Percentiles rank a stretch among this genome's conserved stretches.
Evolutionary conservation across 2,888 invertebrate species (phyloP).

Genomic region (Cheilosia impressa): DNA sequence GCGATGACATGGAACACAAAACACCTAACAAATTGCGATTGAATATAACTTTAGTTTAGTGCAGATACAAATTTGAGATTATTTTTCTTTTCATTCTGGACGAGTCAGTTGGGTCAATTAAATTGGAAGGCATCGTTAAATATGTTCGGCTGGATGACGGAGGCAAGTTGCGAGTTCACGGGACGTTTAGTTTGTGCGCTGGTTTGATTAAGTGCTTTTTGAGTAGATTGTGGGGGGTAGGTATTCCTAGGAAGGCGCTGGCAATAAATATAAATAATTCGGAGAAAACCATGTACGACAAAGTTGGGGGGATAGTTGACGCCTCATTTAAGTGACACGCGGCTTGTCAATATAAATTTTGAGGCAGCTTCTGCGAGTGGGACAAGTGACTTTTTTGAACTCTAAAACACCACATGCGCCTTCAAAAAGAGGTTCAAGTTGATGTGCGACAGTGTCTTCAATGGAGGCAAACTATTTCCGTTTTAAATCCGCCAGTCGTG

Average conservation of each 20-base stretch:
- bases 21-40: conserved; percentile 51
- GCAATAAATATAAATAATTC: background rate
- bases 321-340: too few relatives aligned
- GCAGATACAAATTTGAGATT: conserved; percentile 1
- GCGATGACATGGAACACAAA: conserved; percentile 9
- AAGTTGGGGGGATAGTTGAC: too few relatives aligned
- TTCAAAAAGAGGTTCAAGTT: too few relatives aligned
- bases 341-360: too few relatives aligned
- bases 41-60: conserved; percentile 14
- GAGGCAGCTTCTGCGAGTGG: too few relatives aligned
- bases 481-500: too few relatives aligned
- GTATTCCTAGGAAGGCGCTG: background rate
- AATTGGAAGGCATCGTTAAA: conserved; percentile 38
- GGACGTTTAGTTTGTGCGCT: conserved; percentile 13
- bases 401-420: too few relatives aligned
- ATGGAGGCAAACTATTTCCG: too few relatives aligned
- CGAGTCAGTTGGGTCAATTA: conserved; percentile 42
- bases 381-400: too few relatives aligned
- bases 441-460: too few relatives aligned
- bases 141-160: background rate
- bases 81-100: background rate
- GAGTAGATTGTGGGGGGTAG: background rate
- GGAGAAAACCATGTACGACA: too few relatives aligned
- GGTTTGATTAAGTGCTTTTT: conserved; percentile 51
- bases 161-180: conserved; percentile 13